These are phyloP conservation scores for Mycalesis mineus DNA, from an alignment of 2,888 invertebrate species.

Conservation along the genomic window DNA sequence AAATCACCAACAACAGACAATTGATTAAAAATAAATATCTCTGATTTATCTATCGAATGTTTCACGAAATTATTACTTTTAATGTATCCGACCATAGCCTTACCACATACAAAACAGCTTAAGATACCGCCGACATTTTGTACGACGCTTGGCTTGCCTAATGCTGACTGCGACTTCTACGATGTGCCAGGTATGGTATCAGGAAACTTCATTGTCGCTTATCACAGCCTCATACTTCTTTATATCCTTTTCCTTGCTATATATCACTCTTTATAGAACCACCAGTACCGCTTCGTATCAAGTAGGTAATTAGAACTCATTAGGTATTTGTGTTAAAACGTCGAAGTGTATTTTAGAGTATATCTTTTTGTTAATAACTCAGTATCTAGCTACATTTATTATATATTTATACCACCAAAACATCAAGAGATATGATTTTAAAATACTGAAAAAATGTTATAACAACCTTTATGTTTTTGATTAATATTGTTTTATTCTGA, in stretches of 20 bases:
- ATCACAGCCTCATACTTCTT: constrained; percentile 28
- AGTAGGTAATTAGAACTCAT: constrained; percentile 2
- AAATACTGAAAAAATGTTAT: too few relatives aligned
- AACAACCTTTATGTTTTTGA: too few relatives aligned
- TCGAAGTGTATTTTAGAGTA: not conserved
- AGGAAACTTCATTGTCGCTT: constrained; percentile 45
- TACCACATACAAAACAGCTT: constrained; percentile 25
- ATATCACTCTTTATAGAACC: constrained; percentile 15
- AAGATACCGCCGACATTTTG: constrained; percentile 38
- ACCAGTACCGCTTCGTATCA: constrained; percentile 16
- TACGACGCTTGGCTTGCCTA: constrained; percentile 63
- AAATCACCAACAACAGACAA: not conserved
- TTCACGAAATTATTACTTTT: not conserved
- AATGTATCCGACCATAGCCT: constrained; percentile 22
- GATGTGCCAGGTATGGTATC: constrained; percentile 50
- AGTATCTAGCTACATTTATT: too few relatives aligned
- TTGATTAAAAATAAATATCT: too few relatives aligned
- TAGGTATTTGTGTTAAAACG: not conserved
- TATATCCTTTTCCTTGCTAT: constrained; percentile 24
- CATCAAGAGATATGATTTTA: too few relatives aligned
- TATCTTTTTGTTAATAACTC: too few relatives aligned
- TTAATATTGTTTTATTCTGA: too few relatives aligned
- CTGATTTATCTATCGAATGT: too few relatives aligned
- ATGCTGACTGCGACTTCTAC: constrained; percentile 47
- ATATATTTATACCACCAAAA: too few relatives aligned